Conservation (phyloP, 2,888 invertebrate species). For the Brachypterus glaber region DNA sequence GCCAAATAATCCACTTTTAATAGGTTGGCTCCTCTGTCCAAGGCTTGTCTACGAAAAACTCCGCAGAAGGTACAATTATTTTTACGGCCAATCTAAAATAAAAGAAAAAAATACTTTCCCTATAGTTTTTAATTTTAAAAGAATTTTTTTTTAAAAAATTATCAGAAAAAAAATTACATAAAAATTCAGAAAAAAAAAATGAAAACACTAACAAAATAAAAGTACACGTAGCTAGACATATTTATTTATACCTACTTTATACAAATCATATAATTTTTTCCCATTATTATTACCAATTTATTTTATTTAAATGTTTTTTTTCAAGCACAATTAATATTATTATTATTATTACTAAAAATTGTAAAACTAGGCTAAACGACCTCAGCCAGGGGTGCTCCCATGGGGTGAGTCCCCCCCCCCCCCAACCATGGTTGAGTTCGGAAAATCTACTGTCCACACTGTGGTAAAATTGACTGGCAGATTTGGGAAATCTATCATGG, state of each 20-base stretch:
- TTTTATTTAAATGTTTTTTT: too few species aligned
- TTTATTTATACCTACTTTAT: background rate
- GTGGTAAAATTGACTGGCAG: too few species aligned
- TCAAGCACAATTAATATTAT: too few species aligned
- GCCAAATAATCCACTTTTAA: conserved; percentile 87
- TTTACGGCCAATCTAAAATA: conserved; percentile 60
- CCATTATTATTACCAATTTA: too few species aligned
- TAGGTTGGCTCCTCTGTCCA: conserved; percentile 87
- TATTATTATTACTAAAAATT: too few species aligned
- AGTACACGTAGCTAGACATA: background rate
- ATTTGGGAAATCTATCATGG: too few species aligned
- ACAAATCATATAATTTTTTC: conserved; percentile 2
- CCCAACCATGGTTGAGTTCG: too few species aligned
- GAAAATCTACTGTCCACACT: too few species aligned
- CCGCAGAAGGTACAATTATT: conserved; percentile 98
- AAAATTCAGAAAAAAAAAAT: background rate
- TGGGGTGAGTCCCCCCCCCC: too few species aligned
- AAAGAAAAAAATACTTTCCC: conserved; percentile 11
- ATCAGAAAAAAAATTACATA: conserved; percentile 5
- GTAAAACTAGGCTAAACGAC: too few species aligned
- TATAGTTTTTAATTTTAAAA: conserved; percentile 5
- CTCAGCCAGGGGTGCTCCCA: too few species aligned
- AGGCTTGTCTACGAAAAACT: conserved; percentile 89
- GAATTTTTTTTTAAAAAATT: background rate
- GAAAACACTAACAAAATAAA: conserved; percentile 5